Conservation (phyloP, 2,888 invertebrate species). For the Schizotus pectinicornis region DNA sequence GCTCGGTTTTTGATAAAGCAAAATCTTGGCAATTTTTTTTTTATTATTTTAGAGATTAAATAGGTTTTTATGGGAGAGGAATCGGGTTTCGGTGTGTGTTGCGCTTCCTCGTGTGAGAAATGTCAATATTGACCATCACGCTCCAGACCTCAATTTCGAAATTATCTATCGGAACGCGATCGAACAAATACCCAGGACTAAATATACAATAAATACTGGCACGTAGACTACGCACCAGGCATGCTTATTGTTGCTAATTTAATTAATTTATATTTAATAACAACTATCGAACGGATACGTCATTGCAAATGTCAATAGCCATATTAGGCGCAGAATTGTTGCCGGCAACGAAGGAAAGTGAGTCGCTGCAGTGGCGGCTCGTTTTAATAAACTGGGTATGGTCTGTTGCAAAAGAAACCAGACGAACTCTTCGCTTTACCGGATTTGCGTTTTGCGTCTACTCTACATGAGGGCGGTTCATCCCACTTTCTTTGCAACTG, state of each 20-base stretch:
- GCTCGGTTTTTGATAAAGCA: no score
- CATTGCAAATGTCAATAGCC: conserved; percentile 26
- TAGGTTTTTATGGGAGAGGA: no score
- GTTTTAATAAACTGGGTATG: no score
- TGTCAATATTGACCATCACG: conserved; percentile 17
- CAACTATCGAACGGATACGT: conserved; percentile 19
- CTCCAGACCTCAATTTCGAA: conserved; percentile 9
- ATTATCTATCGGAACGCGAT: background rate
- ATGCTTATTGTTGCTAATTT: conserved; percentile 19
- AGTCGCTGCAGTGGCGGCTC: background rate
- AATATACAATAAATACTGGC: conserved; percentile 12
- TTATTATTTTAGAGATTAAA: no score
- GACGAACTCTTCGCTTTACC: no score
- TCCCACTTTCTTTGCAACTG: no score
- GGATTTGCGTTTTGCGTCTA: no score
- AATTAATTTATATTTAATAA: conserved; percentile 25
- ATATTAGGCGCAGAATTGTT: conserved; percentile 21
- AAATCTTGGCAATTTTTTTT: no score
- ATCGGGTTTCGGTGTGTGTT: no score
- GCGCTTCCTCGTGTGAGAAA: conserved; percentile 10
- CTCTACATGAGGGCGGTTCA: no score
- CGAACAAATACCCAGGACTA: conserved; percentile 2
- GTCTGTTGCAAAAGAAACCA: no score
- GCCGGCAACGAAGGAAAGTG: conserved; percentile 17
- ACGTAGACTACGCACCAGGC: conserved; percentile 14